Evolutionary conservation across 2,113 vertebrate genomes (phyloP).

Genomic region (Orycteropus afer): DNA sequence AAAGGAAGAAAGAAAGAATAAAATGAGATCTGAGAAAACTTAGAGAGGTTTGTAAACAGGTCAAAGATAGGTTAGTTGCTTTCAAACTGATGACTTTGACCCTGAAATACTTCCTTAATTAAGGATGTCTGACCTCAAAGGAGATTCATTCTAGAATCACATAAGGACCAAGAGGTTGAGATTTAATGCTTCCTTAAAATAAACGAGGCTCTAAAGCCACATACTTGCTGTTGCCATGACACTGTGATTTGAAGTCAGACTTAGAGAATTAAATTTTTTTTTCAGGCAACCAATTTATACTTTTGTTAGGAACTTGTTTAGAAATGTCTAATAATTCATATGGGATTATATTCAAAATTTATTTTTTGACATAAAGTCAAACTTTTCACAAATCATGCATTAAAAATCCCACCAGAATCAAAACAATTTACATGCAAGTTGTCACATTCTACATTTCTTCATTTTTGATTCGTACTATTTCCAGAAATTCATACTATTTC

Average conservation of each 20-base stretch:
- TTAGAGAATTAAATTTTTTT: background rate
- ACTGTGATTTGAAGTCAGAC: background rate
- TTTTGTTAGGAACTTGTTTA: conserved; percentile 42
- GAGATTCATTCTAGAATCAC: background rate
- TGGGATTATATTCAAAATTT: background rate
- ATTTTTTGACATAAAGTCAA: conserved; percentile 30
- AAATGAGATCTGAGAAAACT: conserved; percentile 4
- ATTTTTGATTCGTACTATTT: conserved; percentile 4
- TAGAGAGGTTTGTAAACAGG: background rate
- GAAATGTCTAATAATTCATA: conserved; percentile 18
- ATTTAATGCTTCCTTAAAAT: conserved; percentile 40
- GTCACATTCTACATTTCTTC: background rate
- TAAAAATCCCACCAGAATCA: background rate
- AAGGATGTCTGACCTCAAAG: conserved; percentile 14
- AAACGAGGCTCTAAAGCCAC: background rate
- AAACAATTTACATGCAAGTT: background rate
- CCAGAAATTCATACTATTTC: background rate
- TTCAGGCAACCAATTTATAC: background rate
- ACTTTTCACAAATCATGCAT: conserved; percentile 8
- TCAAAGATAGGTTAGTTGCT: conserved; percentile 39
- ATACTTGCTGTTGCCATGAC: background rate
- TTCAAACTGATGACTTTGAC: background rate
- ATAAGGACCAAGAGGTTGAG: background rate
- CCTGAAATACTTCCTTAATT: conserved; percentile 19
- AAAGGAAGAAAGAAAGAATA: background rate